Percentiles rank a stretch among this genome's conserved stretches.
Evolutionary conservation across 2,888 invertebrate species (phyloP).

Genomic region (Aquatica leii): DNA sequence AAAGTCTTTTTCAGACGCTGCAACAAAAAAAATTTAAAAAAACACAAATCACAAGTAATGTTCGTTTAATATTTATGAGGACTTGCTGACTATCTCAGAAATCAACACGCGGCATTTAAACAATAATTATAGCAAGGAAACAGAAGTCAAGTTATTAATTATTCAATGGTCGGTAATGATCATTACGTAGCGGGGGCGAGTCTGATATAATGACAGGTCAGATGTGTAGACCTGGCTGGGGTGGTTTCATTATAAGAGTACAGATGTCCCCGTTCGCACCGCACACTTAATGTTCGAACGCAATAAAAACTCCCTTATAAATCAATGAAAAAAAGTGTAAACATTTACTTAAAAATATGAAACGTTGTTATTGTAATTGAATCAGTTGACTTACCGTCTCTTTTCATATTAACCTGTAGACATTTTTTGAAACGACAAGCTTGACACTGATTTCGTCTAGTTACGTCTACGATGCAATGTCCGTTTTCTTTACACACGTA

Average conservation of each 20-base stretch:
- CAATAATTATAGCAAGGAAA: constrained; percentile 43
- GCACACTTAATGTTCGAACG: constrained; percentile 47
- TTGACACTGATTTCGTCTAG: constrained; percentile 92
- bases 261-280: constrained; percentile 40
- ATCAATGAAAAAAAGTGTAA: not conserved
- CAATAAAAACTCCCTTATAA: constrained; percentile 6
- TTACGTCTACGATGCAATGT: constrained; percentile 89
- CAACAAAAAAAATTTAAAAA: not conserved
- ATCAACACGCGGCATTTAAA: constrained; percentile 42
- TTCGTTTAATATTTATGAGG: constrained; percentile 2
- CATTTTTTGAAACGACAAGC: constrained; percentile 93
- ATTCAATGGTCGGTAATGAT: constrained; percentile 53
- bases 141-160: constrained; percentile 55
- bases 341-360: not conserved
- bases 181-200: constrained; percentile 53
- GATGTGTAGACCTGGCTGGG: constrained; percentile 58
- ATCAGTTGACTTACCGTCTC: constrained; percentile 75
- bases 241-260: constrained; percentile 33
- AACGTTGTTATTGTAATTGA: too few species aligned
- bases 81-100: constrained; percentile 18
- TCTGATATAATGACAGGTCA: constrained; percentile 61
- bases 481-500: constrained; percentile 93
- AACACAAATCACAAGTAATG: not conserved
- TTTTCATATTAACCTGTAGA: constrained; percentile 90
- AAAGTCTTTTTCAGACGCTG: too few species aligned